These are phyloP conservation scores for Proisotoma minuta DNA, from an alignment of 2,888 invertebrate species.

Conservation along the genomic window DNA sequence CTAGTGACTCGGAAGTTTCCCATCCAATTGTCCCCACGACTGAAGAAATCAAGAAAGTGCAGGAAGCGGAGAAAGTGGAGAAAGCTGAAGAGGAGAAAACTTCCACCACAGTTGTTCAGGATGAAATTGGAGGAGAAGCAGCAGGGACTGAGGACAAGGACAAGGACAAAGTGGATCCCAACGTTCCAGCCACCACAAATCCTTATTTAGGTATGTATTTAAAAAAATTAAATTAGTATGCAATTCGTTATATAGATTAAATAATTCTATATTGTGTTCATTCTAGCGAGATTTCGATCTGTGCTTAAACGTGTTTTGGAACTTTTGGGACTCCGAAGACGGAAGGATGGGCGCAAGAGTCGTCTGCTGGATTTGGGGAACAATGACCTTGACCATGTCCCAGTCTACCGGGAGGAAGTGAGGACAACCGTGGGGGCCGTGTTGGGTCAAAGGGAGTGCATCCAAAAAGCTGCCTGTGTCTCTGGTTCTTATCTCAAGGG, in stretches of 20 bases:
- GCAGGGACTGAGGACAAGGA: too few relatives aligned
- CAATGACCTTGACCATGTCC: constrained; percentile 25
- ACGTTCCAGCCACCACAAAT: neutral
- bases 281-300: constrained; percentile 24
- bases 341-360: constrained; percentile 30
- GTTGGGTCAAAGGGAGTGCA: constrained; percentile 41
- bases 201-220: neutral
- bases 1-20: neutral
- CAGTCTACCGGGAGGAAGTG: constrained; percentile 36
- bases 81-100: neutral
- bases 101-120: too few relatives aligned
- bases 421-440: constrained; percentile 44
- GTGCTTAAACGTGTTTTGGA: constrained; percentile 36
- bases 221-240: too few relatives aligned
- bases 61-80: neutral
- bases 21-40: too few relatives aligned
- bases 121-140: neutral
- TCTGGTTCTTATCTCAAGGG: constrained; percentile 41
- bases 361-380: constrained; percentile 27
- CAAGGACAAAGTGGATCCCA: neutral
- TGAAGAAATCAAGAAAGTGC: neutral
- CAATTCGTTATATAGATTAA: too few relatives aligned
- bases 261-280: too few relatives aligned
- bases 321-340: constrained; percentile 33
- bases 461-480: constrained; percentile 41